Evolutionary conservation across 2,888 invertebrate species (phyloP).

Genomic region (Papilio protenor): DNA sequence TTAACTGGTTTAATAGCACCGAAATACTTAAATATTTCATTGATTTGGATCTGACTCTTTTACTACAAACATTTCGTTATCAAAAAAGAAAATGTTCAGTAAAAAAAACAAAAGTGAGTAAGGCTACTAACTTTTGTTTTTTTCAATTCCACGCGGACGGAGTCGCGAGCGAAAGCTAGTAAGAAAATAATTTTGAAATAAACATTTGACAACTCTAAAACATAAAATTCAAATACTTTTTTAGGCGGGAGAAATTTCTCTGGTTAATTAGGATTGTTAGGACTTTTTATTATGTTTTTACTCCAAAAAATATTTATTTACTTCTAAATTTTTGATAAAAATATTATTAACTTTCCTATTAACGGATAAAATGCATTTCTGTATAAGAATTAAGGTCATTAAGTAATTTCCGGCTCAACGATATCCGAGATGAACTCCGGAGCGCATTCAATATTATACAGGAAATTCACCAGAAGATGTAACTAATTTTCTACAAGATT

Average conservation of each 20-base stretch:
- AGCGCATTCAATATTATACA: not conserved
- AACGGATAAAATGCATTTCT: not conserved
- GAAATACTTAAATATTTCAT: not conserved
- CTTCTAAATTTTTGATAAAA: not conserved
- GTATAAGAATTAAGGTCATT: slow-evolving; percentile 1
- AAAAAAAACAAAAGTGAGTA: too few species aligned
- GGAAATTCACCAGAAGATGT: not conserved
- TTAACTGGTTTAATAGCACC: not conserved
- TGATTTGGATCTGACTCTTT: not conserved
- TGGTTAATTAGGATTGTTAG: too few species aligned
- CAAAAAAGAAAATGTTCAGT: slow-evolving; percentile 4
- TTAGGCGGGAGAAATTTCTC: too few species aligned
- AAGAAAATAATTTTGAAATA: not conserved
- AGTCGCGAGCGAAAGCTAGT: too few species aligned
- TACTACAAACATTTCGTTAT: not conserved
- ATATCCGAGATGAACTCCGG: not conserved
- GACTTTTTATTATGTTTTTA: too few species aligned
- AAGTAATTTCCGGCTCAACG: slow-evolving; percentile 12
- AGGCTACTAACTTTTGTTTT: too few species aligned
- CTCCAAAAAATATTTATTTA: too few species aligned
- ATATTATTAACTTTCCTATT: not conserved
- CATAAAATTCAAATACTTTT: too few species aligned
- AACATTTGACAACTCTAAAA: too few species aligned
- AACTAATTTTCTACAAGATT: slow-evolving; percentile 6
- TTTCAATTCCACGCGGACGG: too few species aligned